Conservation (phyloP, 2,113 vertebrate species). For the Nipponia nippon region DNA sequence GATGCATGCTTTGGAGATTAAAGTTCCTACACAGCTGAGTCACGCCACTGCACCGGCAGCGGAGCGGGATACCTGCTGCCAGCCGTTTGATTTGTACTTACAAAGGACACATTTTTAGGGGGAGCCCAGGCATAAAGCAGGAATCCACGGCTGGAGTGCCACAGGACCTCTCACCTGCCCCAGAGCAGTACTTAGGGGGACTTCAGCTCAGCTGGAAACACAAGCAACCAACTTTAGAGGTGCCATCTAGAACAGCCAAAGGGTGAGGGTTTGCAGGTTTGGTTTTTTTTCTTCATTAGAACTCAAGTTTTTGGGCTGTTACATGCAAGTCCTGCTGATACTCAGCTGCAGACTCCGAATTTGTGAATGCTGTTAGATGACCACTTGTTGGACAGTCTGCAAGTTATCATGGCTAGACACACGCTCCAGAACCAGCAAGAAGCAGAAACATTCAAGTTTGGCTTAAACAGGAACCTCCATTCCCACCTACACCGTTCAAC, state of each 20-base stretch:
- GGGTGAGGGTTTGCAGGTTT: background rate
- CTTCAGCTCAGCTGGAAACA: background rate
- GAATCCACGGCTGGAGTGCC: background rate
- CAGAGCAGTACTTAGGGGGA: background rate
- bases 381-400: background rate
- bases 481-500: background rate
- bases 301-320: background rate
- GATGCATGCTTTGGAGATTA: background rate
- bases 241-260: background rate
- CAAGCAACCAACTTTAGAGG: background rate
- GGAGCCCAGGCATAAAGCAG: background rate
- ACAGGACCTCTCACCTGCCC: background rate
- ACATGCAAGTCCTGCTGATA: background rate
- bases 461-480: background rate
- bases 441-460: background rate
- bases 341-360: background rate
- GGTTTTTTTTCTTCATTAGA: background rate
- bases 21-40: background rate
- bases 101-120: background rate
- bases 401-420: background rate
- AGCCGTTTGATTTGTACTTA: background rate
- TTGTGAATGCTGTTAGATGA: background rate
- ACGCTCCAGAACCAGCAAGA: background rate
- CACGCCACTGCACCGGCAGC: rapidly evolving
- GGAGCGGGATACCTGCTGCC: background rate